phyloP scores from a whole-genome alignment of 53 echinoderm and acorn worm genomes.

The Actinopyga echinites region DNA sequence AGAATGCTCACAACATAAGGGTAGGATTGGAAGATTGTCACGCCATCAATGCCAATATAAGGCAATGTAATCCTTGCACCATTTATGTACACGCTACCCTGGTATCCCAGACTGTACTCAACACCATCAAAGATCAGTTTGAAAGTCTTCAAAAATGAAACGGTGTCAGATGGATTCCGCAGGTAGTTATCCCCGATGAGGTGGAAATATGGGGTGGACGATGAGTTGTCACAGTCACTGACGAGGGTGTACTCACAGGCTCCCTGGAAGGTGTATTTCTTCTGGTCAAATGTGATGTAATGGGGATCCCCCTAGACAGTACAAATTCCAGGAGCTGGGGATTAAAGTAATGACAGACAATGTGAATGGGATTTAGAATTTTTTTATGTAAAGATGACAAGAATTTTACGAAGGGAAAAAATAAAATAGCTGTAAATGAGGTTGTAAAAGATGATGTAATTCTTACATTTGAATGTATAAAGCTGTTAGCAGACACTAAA shows the following conservation, averaged over 20 bases:
- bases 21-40: constrained; percentile 11
- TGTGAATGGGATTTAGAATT: too few species aligned
- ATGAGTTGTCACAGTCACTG: constrained; percentile 39
- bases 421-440: too few species aligned
- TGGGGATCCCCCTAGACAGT: constrained; percentile 74
- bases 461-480: too few species aligned
- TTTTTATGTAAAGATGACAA: too few species aligned
- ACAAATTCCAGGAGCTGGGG: constrained; percentile 53
- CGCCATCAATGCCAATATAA: constrained; percentile 29
- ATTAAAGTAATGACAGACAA: too few species aligned
- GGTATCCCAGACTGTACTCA: constrained; percentile 10
- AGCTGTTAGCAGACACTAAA: too few species aligned
- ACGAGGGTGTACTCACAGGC: constrained; percentile 69
- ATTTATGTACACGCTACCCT: constrained; percentile 14
- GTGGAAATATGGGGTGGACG: constrained; percentile 33
- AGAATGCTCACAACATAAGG: constrained; percentile 18
- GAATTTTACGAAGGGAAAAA: too few species aligned
- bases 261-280: constrained; percentile 66
- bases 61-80: constrained; percentile 22
- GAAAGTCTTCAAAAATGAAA: constrained; percentile 21
- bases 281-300: constrained; percentile 65
- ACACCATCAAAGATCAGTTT: not conserved
- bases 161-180: constrained; percentile 43
- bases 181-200: constrained; percentile 51
- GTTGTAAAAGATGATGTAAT: too few species aligned